Evolutionary conservation across 1,140 invertebrate genomes (phyloP), one percentile per base, ranked within the genome.

Genomic region (Drosophila pandora): DNA sequence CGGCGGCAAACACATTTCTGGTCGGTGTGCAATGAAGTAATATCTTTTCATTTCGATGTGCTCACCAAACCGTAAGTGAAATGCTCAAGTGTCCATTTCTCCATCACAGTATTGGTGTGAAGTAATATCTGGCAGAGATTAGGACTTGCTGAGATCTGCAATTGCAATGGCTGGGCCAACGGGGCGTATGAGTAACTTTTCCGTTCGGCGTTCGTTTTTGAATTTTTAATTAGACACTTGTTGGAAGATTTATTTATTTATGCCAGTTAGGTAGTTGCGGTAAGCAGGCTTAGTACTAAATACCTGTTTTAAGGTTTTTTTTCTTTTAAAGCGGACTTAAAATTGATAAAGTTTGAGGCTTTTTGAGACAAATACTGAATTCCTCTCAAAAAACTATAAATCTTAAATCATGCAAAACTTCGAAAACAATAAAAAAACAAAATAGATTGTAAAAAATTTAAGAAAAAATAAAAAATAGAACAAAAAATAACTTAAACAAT

Each of bases 1-100:
- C 55, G 45, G 6, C 48, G 21, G 13, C 34, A 57, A 69, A 73
- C 81, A 74, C 74, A 85, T 80, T 90, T 76, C 76, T 83, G 70
- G 75, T 83, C 73, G 83, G 63, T 79, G 84, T 77, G 84, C 88
- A 77, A 87, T 90, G 90, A 87, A 90, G 80, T 90, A 90, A 90
- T 90, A 90, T 90, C 74, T 77, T 70, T 73, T 74, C 61, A 68
- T 74, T 70, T 49, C 74, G 72, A 63, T 57, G 70, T 77, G 58
- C 50, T 81, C 79, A 82, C 62, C 74, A 62, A 79, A 67, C 81
- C 81, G 77, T 81, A 77, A 83, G 81, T 77, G 73, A 85, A 85
- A 85, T 77, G 76, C 57, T 69, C 65, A 53, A 61, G 34, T 67
- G 52, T 64, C 37, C 10, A 37, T 37, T 37, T 12, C 34, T 8